Conservation (phyloP, 2,113 vertebrate species). For the Hydropotes inermis region DNA sequence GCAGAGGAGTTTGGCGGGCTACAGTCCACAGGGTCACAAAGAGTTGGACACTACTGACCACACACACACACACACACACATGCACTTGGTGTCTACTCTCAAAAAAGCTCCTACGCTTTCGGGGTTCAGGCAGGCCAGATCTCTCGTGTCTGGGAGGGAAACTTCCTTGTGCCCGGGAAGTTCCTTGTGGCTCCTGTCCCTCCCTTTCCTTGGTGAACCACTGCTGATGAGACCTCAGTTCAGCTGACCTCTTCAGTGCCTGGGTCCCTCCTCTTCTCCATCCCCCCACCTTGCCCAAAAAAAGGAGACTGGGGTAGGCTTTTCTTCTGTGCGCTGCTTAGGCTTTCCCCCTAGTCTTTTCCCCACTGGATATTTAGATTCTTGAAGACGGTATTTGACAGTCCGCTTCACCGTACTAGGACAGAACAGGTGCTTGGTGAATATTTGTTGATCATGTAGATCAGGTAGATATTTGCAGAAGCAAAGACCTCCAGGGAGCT, state of each 20-base stretch:
- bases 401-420: neutral
- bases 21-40: neutral
- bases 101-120: neutral
- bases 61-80: neutral
- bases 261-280: neutral
- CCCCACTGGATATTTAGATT: neutral
- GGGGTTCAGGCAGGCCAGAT: neutral
- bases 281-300: accelerated
- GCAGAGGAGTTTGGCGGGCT: neutral
- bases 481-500: neutral
- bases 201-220: neutral
- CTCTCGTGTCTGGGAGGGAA: neutral
- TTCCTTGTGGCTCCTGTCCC: too few relatives aligned
- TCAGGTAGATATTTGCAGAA: neutral
- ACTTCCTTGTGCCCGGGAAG: neutral
- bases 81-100: neutral
- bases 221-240: neutral
- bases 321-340: neutral
- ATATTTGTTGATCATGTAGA: neutral
- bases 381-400: neutral
- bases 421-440: neutral
- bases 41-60: neutral
- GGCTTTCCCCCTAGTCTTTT: accelerated
- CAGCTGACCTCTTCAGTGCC: neutral
- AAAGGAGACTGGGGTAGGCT: neutral